Percentiles rank a stretch among this genome's conserved stretches.
These are phyloP conservation scores for Caloenas nicobarica DNA, from an alignment of 2,113 vertebrate species.

Conservation along the genomic window DNA sequence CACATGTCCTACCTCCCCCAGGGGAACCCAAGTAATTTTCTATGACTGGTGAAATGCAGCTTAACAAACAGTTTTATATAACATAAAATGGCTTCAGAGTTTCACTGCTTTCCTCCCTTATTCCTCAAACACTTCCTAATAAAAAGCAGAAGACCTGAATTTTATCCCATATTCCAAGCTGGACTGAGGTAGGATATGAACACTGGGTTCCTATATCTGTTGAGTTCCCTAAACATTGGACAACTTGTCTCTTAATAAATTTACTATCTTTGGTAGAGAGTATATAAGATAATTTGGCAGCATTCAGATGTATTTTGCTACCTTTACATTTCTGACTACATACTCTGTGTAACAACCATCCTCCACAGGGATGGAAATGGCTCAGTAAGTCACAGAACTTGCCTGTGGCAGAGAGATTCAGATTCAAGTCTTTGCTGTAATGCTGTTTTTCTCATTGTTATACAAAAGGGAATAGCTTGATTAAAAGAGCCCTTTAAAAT, in stretches of 20 bases:
- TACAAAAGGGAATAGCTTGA: neutral
- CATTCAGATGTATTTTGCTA: neutral
- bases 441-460: neutral
- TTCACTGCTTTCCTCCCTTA: neutral
- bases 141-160: neutral
- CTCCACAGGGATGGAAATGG: neutral
- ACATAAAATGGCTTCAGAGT: neutral
- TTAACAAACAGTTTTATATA: neutral
- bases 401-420: neutral
- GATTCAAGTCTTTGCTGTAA: neutral
- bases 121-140: neutral
- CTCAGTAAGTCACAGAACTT: neutral
- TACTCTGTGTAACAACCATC: neutral
- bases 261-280: neutral
- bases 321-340: neutral
- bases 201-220: neutral
- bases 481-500: neutral
- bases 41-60: neutral
- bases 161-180: neutral
- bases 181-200: neutral
- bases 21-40: neutral
- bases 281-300: neutral
- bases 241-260: neutral
- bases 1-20: neutral
- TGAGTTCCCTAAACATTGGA: neutral